phyloP scores from a whole-genome alignment of 2,888 invertebrate genomes.

The Nemoura dubitans region DNA sequence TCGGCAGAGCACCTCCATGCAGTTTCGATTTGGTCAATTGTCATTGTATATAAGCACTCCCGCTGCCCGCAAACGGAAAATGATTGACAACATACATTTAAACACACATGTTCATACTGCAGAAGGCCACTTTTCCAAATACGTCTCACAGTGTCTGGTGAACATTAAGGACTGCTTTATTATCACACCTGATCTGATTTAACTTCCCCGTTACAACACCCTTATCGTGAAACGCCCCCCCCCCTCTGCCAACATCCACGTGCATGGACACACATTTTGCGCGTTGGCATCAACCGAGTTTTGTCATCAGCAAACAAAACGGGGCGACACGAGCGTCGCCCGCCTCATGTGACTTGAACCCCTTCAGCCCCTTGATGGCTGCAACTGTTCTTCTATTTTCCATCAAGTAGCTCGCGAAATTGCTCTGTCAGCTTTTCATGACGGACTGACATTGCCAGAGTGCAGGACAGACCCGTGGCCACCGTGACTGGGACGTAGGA shows the following conservation, averaged over 20 bases:
- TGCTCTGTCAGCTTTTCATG: constrained; percentile 48
- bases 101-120: too few species aligned
- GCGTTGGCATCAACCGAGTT: neutral
- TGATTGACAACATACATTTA: too few species aligned
- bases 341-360: constrained; percentile 19
- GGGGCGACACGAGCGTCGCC: neutral
- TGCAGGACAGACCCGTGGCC: constrained; percentile 21
- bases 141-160: too few species aligned
- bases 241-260: neutral
- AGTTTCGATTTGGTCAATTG: too few species aligned
- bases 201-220: constrained; percentile 15
- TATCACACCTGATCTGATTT: neutral
- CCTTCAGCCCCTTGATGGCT: constrained; percentile 24
- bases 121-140: too few species aligned
- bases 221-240: neutral
- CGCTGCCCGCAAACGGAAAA: too few species aligned
- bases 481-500: neutral
- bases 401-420: constrained; percentile 47
- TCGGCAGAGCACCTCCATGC: too few species aligned
- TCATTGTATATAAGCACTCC: too few species aligned
- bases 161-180: neutral
- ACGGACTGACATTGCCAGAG: constrained; percentile 42
- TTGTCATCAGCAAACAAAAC: constrained; percentile 24
- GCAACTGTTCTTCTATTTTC: constrained; percentile 43
- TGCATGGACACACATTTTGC: neutral